Conservation (phyloP, 2,797 vertebrate species). For the Apodemus agrarius region DNA sequence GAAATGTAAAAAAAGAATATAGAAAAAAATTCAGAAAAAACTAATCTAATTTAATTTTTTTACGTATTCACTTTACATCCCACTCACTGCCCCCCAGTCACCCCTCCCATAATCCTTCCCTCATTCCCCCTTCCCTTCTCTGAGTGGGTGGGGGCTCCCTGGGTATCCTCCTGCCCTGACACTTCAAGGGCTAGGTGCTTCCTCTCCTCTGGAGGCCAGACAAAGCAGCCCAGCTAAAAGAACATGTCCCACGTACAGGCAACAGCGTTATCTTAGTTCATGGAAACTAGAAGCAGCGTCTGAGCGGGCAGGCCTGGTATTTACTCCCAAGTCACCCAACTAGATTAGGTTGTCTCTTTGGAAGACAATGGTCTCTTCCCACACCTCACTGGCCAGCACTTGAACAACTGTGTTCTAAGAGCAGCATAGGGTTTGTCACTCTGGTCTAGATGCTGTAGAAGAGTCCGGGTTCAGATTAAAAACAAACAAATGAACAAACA, state of each 20-base stretch:
- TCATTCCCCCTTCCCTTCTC: neutral
- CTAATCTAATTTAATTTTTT: neutral
- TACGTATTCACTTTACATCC: neutral
- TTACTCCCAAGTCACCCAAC: neutral
- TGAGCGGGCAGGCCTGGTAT: neutral
- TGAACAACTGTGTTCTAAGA: neutral
- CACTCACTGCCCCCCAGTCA: neutral
- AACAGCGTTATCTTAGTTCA: neutral
- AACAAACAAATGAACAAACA: neutral
- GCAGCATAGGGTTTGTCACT: neutral
- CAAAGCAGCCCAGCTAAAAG: neutral
- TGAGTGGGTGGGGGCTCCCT: neutral
- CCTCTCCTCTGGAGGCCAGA: neutral
- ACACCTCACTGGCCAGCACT: fast-evolving
- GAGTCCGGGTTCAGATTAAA: neutral
- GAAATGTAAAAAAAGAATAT: no score
- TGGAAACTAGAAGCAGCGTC: neutral
- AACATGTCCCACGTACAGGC: neutral
- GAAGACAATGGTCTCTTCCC: neutral
- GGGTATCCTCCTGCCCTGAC: neutral
- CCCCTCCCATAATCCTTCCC: neutral
- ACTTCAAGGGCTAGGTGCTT: neutral
- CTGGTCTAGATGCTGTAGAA: neutral
- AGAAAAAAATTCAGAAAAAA: no score
- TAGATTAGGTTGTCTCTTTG: neutral